These are phyloP conservation scores for Yponomeuta cagnagella DNA, from an alignment of 2,888 invertebrate genomes.

Conservation along the genomic window DNA sequence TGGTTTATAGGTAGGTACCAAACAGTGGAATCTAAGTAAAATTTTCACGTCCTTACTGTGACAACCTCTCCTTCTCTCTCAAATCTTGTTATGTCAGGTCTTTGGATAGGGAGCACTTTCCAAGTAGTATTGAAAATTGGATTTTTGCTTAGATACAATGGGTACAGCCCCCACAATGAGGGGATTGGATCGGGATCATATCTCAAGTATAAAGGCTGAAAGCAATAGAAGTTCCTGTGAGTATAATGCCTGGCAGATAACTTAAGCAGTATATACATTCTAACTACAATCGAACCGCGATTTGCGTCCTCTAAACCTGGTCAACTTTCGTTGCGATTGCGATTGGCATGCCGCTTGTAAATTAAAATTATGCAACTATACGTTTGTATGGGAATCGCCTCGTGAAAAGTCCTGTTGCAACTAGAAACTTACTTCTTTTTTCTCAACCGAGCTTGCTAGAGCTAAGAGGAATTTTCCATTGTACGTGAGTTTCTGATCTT, in stretches of 20 bases:
- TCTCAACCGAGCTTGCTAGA: slow-evolving; percentile 46
- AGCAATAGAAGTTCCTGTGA: slow-evolving; percentile 20
- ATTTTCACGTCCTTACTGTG: background rate
- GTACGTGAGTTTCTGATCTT: slow-evolving; percentile 53
- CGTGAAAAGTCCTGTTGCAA: background rate
- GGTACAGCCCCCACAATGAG: slow-evolving; percentile 49
- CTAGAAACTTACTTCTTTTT: slow-evolving; percentile 35
- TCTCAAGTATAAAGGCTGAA: slow-evolving; percentile 62
- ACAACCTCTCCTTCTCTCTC: slow-evolving; percentile 54
- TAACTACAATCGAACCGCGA: too few species aligned
- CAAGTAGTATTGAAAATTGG: slow-evolving; percentile 62
- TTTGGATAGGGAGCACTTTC: slow-evolving; percentile 55
- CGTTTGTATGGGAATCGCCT: too few species aligned
- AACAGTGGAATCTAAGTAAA: too few species aligned
- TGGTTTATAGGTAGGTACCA: too few species aligned
- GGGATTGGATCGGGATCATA: slow-evolving; percentile 64
- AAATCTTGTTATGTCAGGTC: slow-evolving; percentile 52
- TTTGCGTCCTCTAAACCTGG: too few species aligned
- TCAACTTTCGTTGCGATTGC: too few species aligned
- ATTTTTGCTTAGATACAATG: slow-evolving; percentile 60
- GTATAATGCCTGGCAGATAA: too few species aligned
- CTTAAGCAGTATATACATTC: too few species aligned
- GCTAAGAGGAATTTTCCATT: slow-evolving; percentile 59
- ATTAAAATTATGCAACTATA: too few species aligned
- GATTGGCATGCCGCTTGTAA: too few species aligned